A percentile compares a stretch with the other conserved stretches of the same genome.
These are phyloP conservation scores for Cryptotis parvus DNA, from an alignment of 2,113 vertebrate species.

Conservation along the genomic window DNA sequence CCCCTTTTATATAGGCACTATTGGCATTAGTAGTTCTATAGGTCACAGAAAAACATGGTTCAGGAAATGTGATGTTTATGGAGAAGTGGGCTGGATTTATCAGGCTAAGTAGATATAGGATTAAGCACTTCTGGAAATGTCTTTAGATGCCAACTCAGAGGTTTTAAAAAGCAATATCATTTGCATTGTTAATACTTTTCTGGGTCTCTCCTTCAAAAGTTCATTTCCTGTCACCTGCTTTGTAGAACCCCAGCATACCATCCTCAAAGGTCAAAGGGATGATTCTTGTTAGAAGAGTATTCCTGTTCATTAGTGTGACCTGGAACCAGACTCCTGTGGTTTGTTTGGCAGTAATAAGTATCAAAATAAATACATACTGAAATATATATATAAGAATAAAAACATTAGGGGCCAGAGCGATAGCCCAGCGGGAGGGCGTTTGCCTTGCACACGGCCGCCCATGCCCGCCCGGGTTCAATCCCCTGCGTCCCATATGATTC, in stretches of 20 bases:
- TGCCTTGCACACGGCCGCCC: too few species aligned
- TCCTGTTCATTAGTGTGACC: neutral
- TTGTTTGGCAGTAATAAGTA: neutral
- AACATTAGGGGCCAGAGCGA: too few species aligned
- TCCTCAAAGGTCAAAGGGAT: neutral
- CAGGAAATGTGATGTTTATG: constrained; percentile 34
- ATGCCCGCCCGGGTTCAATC: too few species aligned
- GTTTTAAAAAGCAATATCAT: constrained; percentile 9
- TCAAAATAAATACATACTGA: neutral
- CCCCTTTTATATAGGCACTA: constrained; percentile 11
- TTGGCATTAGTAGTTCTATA: constrained; percentile 11
- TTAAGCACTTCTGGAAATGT: constrained; percentile 6
- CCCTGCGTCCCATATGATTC: too few species aligned
- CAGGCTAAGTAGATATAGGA: constrained; percentile 8
- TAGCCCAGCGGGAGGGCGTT: too few species aligned
- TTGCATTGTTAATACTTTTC: constrained; percentile 28
- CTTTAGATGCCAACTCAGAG: constrained; percentile 17
- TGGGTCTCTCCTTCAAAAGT: constrained; percentile 10
- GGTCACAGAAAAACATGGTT: neutral
- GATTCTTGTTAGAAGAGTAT: neutral
- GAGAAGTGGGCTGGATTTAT: constrained; percentile 60
- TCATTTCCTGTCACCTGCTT: neutral
- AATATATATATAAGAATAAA: neutral
- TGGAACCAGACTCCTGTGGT: neutral
- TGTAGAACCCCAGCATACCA: neutral